phyloP scores from a whole-genome alignment of 2,888 invertebrate genomes.

The Nomada fabriciana region DNA sequence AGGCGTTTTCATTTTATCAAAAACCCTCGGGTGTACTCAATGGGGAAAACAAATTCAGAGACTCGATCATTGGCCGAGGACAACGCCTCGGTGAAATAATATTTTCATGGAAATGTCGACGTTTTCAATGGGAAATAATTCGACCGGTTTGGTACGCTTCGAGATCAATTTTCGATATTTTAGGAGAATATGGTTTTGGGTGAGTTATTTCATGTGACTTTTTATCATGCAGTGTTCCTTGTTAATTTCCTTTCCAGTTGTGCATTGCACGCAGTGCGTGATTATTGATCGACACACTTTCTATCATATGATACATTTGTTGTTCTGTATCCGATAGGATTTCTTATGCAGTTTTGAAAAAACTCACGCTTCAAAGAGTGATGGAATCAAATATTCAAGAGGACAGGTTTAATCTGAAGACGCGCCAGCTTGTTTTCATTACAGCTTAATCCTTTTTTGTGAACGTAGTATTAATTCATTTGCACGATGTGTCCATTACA shows the following conservation, averaged over 20 bases:
- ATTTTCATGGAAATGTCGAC: background rate
- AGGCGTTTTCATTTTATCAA: conserved; percentile 23
- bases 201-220: background rate
- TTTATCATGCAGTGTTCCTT: background rate
- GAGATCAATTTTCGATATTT: background rate
- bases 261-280: background rate
- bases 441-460: too few relatives aligned
- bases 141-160: background rate
- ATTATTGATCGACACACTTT: background rate
- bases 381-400: too few relatives aligned
- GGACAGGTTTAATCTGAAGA: background rate
- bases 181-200: background rate
- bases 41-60: background rate
- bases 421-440: background rate
- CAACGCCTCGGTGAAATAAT: background rate
- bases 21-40: conserved; percentile 9
- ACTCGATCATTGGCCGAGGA: background rate
- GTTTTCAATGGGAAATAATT: background rate
- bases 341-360: background rate
- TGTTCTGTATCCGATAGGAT: background rate
- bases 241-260: conserved; percentile 10
- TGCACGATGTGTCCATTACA: too few relatives aligned
- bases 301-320: background rate
- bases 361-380: background rate
- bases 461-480: too few relatives aligned